These are phyloP conservation scores for Synergus umbraculus DNA, from an alignment of 2,888 invertebrate genomes.

Conservation along the genomic window DNA sequence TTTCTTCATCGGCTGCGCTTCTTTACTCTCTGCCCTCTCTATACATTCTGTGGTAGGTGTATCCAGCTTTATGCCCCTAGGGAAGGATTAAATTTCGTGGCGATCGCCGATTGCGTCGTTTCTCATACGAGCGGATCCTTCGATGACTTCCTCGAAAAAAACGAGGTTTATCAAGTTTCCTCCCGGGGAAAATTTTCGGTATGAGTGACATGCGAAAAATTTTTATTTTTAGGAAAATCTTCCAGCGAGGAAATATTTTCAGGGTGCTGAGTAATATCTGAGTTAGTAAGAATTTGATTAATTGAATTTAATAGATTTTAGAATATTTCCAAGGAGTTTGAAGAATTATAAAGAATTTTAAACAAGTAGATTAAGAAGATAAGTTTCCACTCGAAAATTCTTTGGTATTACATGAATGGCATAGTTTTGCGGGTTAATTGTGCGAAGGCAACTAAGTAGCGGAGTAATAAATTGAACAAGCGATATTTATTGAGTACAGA, in stretches of 20 bases:
- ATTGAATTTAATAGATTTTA: too few relatives aligned
- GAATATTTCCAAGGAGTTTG: too few relatives aligned
- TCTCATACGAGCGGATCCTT: background rate
- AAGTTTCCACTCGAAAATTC: background rate
- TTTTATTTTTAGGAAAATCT: background rate
- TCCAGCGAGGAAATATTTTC: background rate
- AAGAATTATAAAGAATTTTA: too few relatives aligned
- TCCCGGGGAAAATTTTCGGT: background rate
- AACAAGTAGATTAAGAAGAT: too few relatives aligned
- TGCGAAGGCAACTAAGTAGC: slow-evolving; percentile 66
- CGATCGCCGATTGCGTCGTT: slow-evolving; percentile 44
- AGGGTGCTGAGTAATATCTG: too few relatives aligned
- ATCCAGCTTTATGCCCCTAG: slow-evolving; percentile 41
- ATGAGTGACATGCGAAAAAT: background rate
- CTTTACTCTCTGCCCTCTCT: background rate
- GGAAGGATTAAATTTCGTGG: slow-evolving; percentile 47
- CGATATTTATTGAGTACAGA: slow-evolving; percentile 69
- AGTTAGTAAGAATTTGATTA: too few relatives aligned
- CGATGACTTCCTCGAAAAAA: background rate
- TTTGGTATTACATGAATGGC: background rate
- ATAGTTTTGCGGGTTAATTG: slow-evolving; percentile 60
- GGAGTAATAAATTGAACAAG: slow-evolving; percentile 67
- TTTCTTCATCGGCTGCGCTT: slow-evolving; percentile 63
- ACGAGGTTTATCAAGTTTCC: background rate
- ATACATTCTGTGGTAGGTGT: slow-evolving; percentile 1